phyloP scores from a whole-genome alignment of 2,888 invertebrate genomes.

The Ligdia adustata region DNA sequence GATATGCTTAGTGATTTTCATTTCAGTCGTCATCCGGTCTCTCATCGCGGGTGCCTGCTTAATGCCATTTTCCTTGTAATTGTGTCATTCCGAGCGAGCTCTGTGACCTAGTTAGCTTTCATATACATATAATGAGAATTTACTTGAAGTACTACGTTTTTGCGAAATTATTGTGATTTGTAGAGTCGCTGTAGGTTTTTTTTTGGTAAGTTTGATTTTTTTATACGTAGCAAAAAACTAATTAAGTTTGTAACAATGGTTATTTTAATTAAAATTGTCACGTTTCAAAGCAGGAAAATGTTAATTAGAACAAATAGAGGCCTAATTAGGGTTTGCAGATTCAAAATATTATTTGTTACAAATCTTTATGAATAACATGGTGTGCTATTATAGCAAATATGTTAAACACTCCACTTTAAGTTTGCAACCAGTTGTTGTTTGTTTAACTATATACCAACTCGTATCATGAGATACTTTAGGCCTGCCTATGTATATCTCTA shows the following conservation, averaged over 20 bases:
- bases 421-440: too few species aligned
- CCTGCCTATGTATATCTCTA: too few species aligned
- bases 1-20: slow-evolving; percentile 66
- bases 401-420: too few species aligned
- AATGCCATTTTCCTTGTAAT: slow-evolving; percentile 46
- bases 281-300: slow-evolving; percentile 6
- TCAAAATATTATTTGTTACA: not conserved
- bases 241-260: not conserved
- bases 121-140: slow-evolving; percentile 8
- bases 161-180: slow-evolving; percentile 5
- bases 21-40: slow-evolving; percentile 64
- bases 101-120: slow-evolving; percentile 21
- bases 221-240: not conserved
- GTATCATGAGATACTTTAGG: too few species aligned
- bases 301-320: slow-evolving; percentile 1
- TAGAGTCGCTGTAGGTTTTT: slow-evolving; percentile 1
- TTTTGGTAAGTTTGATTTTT: slow-evolving; percentile 13
- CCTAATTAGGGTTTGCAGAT: not conserved
- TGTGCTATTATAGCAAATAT: too few species aligned
- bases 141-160: not conserved
- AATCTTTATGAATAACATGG: too few species aligned
- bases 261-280: not conserved
- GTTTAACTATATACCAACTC: too few species aligned
- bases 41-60: slow-evolving; percentile 51
- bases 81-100: slow-evolving; percentile 30